Conservation (phyloP, 2,113 vertebrate species). For the Platichthys flesus region DNA sequence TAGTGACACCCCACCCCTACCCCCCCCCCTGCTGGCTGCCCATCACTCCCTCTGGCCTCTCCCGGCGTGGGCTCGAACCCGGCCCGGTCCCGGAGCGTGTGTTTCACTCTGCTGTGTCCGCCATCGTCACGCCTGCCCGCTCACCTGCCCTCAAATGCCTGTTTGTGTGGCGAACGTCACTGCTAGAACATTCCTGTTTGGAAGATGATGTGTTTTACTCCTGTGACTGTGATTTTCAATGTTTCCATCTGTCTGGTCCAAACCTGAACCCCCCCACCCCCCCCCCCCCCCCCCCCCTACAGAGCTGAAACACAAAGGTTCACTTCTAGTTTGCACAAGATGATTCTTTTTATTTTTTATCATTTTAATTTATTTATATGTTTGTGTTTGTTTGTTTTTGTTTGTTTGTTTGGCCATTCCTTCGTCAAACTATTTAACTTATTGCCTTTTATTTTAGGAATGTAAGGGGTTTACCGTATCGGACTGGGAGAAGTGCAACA, state of each 20-base stretch:
- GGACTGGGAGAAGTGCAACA: conserved; percentile 84
- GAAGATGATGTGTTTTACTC: conserved; percentile 70
- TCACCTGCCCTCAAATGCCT: conserved; percentile 80
- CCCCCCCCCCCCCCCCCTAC: conserved; percentile 42
- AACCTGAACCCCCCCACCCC: conserved; percentile 50
- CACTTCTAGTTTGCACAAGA: conserved; percentile 84
- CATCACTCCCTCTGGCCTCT: conserved; percentile 44
- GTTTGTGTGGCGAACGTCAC: conserved; percentile 68
- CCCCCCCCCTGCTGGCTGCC: conserved; percentile 32
- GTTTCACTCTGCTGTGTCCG: conserved; percentile 72
- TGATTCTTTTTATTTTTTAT: conserved; percentile 33
- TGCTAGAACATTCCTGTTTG: conserved; percentile 76
- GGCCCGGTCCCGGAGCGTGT: conserved; percentile 14
- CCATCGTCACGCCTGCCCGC: conserved; percentile 51
- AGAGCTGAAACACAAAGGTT: conserved; percentile 77
- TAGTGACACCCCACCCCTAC: conserved; percentile 25
- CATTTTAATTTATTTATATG: conserved; percentile 63
- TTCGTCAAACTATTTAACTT: conserved; percentile 81
- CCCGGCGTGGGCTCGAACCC: no score
- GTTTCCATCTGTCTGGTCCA: conserved; percentile 72
- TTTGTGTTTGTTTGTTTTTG: conserved; percentile 77
- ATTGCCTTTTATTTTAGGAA: conserved; percentile 92
- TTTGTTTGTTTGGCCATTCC: conserved; percentile 76
- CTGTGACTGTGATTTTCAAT: conserved; percentile 75
- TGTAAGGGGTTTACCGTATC: conserved; percentile 84